Base-by-base conservation (phyloP, 2,113 vertebrate species). In the Phocoena phocoena region DNA sequence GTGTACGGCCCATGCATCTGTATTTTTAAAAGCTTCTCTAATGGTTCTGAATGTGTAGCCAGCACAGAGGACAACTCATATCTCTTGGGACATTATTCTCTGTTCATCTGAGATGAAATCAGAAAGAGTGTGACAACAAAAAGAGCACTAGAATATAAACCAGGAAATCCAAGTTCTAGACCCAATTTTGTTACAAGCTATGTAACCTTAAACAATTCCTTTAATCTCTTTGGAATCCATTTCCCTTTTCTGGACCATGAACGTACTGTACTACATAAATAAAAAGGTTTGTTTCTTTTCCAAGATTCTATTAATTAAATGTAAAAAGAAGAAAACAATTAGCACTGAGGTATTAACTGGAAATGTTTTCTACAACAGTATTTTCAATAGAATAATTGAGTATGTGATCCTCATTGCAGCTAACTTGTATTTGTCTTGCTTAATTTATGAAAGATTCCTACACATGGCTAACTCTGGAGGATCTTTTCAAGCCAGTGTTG, bases 191-290 rank as follows among this genome's bases (percentile, higher is more conserved):
- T 60, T 67, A 85, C 20, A 90, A 77, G 6, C 21, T 67, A 33
- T 84, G 31, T 50, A 77, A 89, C n/a, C 31, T 94, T 60, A 77
- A 94, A 71, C 28, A 70, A 67, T 71, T 73, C 6, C 50, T 26
- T 95, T 50, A 55, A 89, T 91, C 60, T 91, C 47, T 73, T 74
- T 77, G 60, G 31, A 68, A 93, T 62, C 44, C 5, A 55, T 17
- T 88, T 89, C 31, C 23, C 14, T 92, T 77, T 85, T 60, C 81
- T 90, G 71, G 68, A 86, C 84, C 50, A 95, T 55, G 12, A 92
- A 95, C 74, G 8, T 20, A 38, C 36, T 53, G 2, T 31, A 20
- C 7, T 63, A 74, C 33, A 74, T 60, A 68, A 93, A 44, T 85
- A 23, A 60, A 93, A 73, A 95, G 11, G 6, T 62, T 31, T 79